These are phyloP conservation scores for Dendroctonus ponderosae DNA, from an alignment of 1,140 invertebrate species.

Conservation along the genomic window DNA sequence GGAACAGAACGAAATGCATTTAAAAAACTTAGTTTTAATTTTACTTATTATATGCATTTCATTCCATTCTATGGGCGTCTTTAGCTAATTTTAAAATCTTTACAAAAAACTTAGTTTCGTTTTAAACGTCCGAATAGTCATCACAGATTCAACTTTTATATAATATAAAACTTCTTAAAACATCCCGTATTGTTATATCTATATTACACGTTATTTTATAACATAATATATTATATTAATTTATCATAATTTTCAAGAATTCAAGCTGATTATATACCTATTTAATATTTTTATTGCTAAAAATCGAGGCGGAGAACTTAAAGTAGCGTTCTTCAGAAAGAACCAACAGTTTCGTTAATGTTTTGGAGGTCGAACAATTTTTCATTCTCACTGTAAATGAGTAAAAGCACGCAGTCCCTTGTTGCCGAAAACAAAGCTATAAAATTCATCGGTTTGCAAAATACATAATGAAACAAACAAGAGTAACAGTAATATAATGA, in stretches of 20 bases:
- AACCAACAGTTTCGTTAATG: too few relatives aligned
- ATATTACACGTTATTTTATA: slow-evolving; percentile 1
- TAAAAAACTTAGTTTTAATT: too few relatives aligned
- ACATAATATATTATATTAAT: neutral
- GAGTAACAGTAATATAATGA: slow-evolving; percentile 35
- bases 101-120: too few relatives aligned
- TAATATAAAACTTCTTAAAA: slow-evolving; percentile 11
- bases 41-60: too few relatives aligned
- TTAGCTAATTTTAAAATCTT: too few relatives aligned
- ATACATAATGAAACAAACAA: slow-evolving; percentile 29
- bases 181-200: neutral
- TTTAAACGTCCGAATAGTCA: slow-evolving; percentile 15
- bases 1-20: neutral
- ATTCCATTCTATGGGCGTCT: too few relatives aligned
- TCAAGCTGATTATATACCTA: neutral
- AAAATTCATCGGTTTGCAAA: slow-evolving; percentile 13
- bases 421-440: slow-evolving; percentile 1
- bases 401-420: neutral
- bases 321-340: too few relatives aligned
- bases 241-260: neutral
- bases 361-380: neutral
- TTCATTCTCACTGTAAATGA: neutral
- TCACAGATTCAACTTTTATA: slow-evolving; percentile 27
- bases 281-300: too few relatives aligned
- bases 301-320: too few relatives aligned